Conservation (phyloP, 2,113 vertebrate species). For the Sarotherodon lohbergeri region DNA sequence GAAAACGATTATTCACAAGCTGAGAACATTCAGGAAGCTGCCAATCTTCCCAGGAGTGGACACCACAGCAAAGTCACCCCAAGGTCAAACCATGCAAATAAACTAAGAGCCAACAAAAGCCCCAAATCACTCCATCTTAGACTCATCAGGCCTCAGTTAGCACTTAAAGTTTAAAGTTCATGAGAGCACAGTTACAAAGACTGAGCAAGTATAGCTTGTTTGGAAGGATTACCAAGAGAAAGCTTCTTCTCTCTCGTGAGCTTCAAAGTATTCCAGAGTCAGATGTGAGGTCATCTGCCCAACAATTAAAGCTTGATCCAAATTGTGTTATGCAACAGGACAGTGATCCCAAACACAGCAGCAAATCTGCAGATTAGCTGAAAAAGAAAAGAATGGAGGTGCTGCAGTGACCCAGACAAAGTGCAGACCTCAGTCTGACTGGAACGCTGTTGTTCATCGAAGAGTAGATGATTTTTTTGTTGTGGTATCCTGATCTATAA, state of each 20-base stretch:
- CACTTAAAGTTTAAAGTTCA: background rate
- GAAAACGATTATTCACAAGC: background rate
- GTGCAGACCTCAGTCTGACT: background rate
- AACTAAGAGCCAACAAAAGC: rapidly evolving
- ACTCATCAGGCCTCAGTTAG: background rate
- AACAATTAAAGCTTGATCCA: background rate
- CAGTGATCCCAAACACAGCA: background rate
- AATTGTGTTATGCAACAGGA: background rate
- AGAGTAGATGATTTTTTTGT: background rate
- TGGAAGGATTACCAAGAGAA: background rate
- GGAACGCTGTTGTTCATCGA: background rate
- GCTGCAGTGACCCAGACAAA: rapidly evolving
- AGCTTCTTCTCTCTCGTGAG: rapidly evolving
- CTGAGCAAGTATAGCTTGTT: rapidly evolving
- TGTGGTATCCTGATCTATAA: background rate
- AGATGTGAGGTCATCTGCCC: background rate
- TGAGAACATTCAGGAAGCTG: background rate
- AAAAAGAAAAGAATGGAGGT: background rate
- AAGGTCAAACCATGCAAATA: background rate
- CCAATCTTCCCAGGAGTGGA: background rate
- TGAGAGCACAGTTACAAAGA: background rate
- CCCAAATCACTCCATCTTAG: rapidly evolving
- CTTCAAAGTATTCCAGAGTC: background rate
- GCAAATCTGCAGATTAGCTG: background rate
- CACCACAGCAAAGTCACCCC: background rate